phyloP scores from a whole-genome alignment of 2,113 vertebrate species.

The Nyctibius bracteatus region DNA sequence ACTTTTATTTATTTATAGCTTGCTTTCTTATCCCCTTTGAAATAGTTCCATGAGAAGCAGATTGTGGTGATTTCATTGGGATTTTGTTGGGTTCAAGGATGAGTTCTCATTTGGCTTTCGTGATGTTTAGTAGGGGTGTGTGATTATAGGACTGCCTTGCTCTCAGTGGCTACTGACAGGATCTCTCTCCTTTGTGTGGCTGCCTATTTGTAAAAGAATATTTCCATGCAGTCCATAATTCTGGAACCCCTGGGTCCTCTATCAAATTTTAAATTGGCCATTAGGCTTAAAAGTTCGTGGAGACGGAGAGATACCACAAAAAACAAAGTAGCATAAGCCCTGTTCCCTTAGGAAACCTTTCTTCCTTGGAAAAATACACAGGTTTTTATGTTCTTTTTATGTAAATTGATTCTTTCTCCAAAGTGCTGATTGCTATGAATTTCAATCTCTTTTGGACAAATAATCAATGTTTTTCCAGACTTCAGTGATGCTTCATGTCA shows the following conservation, averaged over 20 bases:
- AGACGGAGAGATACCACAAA: neutral
- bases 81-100: neutral
- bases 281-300: neutral
- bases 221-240: neutral
- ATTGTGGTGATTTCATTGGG: neutral
- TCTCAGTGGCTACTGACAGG: neutral
- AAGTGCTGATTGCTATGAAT: neutral
- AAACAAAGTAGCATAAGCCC: neutral
- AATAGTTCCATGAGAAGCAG: neutral
- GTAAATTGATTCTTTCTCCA: neutral
- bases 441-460: neutral
- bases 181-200: neutral
- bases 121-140: neutral
- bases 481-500: neutral
- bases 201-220: neutral
- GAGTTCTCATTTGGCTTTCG: neutral
- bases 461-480: neutral
- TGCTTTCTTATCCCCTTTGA: neutral
- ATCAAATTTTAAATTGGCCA: neutral
- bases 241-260: neutral
- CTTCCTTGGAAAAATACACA: neutral
- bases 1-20: neutral
- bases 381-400: neutral
- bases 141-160: neutral
- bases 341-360: neutral